A percentile compares a stretch with the other conserved stretches of the same genome.
These are phyloP conservation scores for Apistogramma diplotaenia DNA, from an alignment of 2,113 vertebrate species.

Conservation along the genomic window DNA sequence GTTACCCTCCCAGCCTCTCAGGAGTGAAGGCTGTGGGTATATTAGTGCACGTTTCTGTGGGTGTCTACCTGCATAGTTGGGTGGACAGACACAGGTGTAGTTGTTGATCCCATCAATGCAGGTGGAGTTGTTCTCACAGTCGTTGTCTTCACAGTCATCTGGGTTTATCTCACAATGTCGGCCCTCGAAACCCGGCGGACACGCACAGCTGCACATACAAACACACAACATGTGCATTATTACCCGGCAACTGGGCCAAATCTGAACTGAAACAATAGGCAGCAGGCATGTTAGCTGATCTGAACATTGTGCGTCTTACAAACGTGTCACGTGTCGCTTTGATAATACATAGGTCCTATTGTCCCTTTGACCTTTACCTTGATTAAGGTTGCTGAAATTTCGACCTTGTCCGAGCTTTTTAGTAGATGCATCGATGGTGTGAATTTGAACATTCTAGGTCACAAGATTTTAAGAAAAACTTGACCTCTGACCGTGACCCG, in stretches of 20 bases:
- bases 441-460: too few relatives aligned
- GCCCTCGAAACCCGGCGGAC: slow-evolving; percentile 88
- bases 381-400: too few relatives aligned
- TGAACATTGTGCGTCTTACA: too few relatives aligned
- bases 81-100: slow-evolving; percentile 89
- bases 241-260: background rate
- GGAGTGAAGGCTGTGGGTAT: background rate
- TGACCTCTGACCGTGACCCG: too few relatives aligned
- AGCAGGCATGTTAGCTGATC: too few relatives aligned
- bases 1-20: slow-evolving; percentile 19
- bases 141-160: slow-evolving; percentile 95
- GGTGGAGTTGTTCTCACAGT: slow-evolving; percentile 96
- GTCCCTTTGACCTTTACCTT: too few relatives aligned
- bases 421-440: too few relatives aligned
- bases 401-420: too few relatives aligned
- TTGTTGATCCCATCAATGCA: slow-evolving; percentile 95
- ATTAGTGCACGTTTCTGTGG: background rate
- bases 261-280: background rate
- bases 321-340: too few relatives aligned
- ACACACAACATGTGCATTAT: slow-evolving; percentile 40
- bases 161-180: slow-evolving; percentile 88
- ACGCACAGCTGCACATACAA: slow-evolving; percentile 85
- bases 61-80: slow-evolving; percentile 87
- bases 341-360: too few relatives aligned
- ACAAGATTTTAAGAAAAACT: too few relatives aligned